Percentiles rank a stretch among this genome's conserved stretches.
Conservation (phyloP, 2,888 invertebrate species). For the Dascillus cervinus region DNA sequence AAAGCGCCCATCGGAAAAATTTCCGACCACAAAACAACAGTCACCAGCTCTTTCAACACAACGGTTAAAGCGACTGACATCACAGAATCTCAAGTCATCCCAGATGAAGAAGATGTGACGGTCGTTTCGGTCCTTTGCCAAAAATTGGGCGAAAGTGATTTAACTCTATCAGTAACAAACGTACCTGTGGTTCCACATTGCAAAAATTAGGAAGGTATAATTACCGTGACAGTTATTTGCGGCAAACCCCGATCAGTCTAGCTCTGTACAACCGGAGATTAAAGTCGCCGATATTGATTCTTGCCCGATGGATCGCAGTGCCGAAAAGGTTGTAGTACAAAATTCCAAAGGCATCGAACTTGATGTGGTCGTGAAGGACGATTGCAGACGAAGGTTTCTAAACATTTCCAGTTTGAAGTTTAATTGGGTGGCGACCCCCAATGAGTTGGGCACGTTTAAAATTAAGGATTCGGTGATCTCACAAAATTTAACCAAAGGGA, state of each 20-base stretch:
- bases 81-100: slow-evolving; percentile 27
- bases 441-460: slow-evolving; percentile 21
- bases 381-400: slow-evolving; percentile 60
- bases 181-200: slow-evolving; percentile 46
- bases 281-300: slow-evolving; percentile 40
- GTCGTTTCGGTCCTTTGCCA: slow-evolving; percentile 57
- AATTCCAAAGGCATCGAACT: slow-evolving; percentile 54
- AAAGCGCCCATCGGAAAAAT: slow-evolving; percentile 50
- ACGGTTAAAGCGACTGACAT: slow-evolving; percentile 44
- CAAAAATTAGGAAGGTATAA: slow-evolving; percentile 40
- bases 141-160: slow-evolving; percentile 55
- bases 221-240: slow-evolving; percentile 57
- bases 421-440: slow-evolving; percentile 52
- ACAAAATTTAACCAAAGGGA: slow-evolving; percentile 23
- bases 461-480: slow-evolving; percentile 24
- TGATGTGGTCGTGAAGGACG: slow-evolving; percentile 60
- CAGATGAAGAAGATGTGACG: slow-evolving; percentile 48
- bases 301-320: slow-evolving; percentile 48
- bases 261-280: slow-evolving; percentile 52
- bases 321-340: slow-evolving; percentile 47
- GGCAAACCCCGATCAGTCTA: slow-evolving; percentile 57
- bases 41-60: slow-evolving; percentile 33
- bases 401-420: slow-evolving; percentile 66
- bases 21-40: slow-evolving; percentile 38
- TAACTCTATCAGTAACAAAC: slow-evolving; percentile 53